A percentile compares a stretch with the other conserved stretches of the same genome.
Conservation (phyloP, 2,888 invertebrate genomes). For the Seira musarum region DNA sequence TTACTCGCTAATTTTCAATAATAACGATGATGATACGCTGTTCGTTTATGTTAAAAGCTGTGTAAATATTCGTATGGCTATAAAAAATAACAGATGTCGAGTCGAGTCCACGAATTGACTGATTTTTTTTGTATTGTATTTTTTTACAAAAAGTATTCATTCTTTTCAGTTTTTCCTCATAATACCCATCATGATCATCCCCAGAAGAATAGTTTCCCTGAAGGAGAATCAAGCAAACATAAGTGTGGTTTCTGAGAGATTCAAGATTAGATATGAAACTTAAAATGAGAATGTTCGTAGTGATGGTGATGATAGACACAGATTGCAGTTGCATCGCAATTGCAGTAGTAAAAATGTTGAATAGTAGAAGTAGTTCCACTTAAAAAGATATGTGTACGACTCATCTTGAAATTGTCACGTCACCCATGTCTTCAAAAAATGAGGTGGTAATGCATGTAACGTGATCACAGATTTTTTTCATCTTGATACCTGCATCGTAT, state of each 20-base stretch:
- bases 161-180: not conserved
- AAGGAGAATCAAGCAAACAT: not conserved
- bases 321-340: slow-evolving; percentile 9
- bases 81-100: slow-evolving; percentile 1
- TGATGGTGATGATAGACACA: not conserved
- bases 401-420: slow-evolving; percentile 8
- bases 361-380: not conserved
- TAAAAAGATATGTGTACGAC: not conserved
- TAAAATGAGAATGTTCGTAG: not conserved
- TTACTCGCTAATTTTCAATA: slow-evolving; percentile 17
- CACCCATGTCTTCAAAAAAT: slow-evolving; percentile 9
- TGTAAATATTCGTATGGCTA: not conserved
- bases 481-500: no score
- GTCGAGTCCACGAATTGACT: slow-evolving; percentile 19
- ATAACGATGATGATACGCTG: slow-evolving; percentile 4
- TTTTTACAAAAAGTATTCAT: not conserved
- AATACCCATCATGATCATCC: no score
- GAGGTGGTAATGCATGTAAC: not conserved
- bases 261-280: not conserved
- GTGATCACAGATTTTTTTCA: slow-evolving; percentile 15
- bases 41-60: not conserved
- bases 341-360: no score
- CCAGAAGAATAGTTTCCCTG: not conserved
- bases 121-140: not conserved
- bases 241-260: slow-evolving; percentile 11